Evolutionary conservation across 2,888 invertebrate genomes (phyloP).

Genomic region (Pterostichus niger): DNA sequence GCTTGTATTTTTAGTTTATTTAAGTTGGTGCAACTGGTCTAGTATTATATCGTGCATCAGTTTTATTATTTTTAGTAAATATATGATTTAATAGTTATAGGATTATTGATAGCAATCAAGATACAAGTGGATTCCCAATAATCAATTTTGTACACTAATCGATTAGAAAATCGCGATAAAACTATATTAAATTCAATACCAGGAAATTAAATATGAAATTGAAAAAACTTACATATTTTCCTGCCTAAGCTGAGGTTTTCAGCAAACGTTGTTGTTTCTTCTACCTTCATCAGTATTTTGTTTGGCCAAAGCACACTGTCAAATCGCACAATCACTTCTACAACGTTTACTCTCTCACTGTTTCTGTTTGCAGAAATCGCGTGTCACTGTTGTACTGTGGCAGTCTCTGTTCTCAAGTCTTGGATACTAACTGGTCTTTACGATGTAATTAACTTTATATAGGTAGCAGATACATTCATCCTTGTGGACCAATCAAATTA

Average conservation of each 20-base stretch:
- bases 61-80: too few relatives aligned
- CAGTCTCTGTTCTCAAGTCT: constrained; percentile 14
- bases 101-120: too few relatives aligned
- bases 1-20: too few relatives aligned
- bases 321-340: constrained; percentile 32
- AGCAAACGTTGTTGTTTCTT: neutral
- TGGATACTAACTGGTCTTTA: constrained; percentile 53
- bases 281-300: constrained; percentile 12
- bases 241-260: neutral
- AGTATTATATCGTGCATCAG: too few relatives aligned
- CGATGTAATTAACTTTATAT: constrained; percentile 59
- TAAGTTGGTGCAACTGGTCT: too few relatives aligned
- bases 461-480: constrained; percentile 38
- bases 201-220: neutral
- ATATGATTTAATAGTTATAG: too few relatives aligned
- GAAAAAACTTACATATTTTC: constrained; percentile 1
- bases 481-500: constrained; percentile 42
- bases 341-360: constrained; percentile 18
- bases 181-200: neutral
- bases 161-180: constrained; percentile 12
- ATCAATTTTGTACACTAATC: neutral
- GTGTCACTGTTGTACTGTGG: constrained; percentile 44
- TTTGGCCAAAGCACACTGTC: neutral
- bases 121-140: neutral
- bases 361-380: constrained; percentile 25